phyloP scores from a whole-genome alignment of 2,888 invertebrate genomes.

The Euproctis similis region DNA sequence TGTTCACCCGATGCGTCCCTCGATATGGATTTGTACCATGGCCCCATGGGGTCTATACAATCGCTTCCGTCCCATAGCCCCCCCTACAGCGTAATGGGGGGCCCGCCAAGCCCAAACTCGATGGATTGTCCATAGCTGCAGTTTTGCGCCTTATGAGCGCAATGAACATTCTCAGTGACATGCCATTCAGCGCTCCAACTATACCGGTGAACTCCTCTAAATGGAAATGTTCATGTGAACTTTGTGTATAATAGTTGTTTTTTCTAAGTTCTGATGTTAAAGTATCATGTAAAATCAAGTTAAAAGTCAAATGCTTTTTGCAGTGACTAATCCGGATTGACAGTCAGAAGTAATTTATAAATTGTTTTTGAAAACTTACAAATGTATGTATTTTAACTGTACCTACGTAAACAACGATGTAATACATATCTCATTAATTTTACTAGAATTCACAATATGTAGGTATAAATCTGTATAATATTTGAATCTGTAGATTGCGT shows the following conservation, averaged over 20 bases:
- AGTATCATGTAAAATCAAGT: no score
- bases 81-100: constrained; percentile 80
- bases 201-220: constrained; percentile 6
- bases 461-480: no score
- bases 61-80: constrained; percentile 83
- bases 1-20: constrained; percentile 79
- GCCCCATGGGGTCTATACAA: constrained; percentile 79
- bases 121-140: constrained; percentile 83
- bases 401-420: no score
- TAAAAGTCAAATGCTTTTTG: no score
- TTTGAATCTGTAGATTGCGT: no score
- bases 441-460: no score
- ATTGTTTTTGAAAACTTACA: no score
- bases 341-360: no score
- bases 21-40: constrained; percentile 79
- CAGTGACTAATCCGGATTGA: no score
- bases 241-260: constrained; percentile 8
- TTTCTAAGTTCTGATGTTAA: no score
- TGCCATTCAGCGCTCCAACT: constrained; percentile 16
- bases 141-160: constrained; percentile 65
- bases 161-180: constrained; percentile 19
- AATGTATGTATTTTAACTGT: no score
- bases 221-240: constrained; percentile 9
- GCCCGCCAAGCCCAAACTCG: constrained; percentile 81
- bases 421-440: no score